Evolutionary conservation across 2,797 vertebrate species (phyloP).

Genomic region (Anguilla marmorata): DNA sequence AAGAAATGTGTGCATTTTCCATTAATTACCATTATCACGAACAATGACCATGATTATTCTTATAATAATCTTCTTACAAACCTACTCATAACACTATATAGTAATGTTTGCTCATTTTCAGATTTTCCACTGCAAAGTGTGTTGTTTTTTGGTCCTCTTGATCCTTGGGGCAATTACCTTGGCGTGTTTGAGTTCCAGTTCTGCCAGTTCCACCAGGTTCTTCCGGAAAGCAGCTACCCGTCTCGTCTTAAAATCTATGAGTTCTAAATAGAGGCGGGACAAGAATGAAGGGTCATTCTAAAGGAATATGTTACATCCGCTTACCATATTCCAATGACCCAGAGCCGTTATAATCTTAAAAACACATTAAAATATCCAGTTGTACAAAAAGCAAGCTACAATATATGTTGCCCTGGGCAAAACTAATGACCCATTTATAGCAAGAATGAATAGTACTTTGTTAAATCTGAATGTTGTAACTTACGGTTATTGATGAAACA

Average conservation of each 20-base stretch:
- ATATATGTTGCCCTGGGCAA: not conserved
- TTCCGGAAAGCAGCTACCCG: conserved; percentile 98
- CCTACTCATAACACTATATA: not conserved
- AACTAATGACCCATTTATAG: not conserved
- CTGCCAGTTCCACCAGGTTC: conserved; percentile 97
- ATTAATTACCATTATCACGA: not conserved
- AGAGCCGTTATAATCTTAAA: not conserved
- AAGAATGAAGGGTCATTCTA: not conserved
- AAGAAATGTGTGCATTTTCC: not conserved
- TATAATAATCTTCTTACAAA: not conserved
- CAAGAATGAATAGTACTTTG: not conserved
- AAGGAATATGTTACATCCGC: not conserved
- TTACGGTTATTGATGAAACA: too few species aligned
- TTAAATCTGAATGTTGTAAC: too few species aligned
- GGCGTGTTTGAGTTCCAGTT: conserved; percentile 97
- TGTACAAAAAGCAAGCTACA: not conserved
- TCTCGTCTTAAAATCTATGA: conserved; percentile 96
- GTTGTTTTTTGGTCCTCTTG: not conserved
- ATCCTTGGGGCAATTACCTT: conserved; percentile 75
- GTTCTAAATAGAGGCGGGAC: conserved; percentile 69
- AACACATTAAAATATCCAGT: not conserved
- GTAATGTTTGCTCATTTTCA: not conserved
- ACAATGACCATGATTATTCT: not conserved
- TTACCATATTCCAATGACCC: not conserved
- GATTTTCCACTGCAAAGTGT: not conserved